Conservation (phyloP, 1,140 invertebrate species). For the Caenorhabditis tropicalis region DNA sequence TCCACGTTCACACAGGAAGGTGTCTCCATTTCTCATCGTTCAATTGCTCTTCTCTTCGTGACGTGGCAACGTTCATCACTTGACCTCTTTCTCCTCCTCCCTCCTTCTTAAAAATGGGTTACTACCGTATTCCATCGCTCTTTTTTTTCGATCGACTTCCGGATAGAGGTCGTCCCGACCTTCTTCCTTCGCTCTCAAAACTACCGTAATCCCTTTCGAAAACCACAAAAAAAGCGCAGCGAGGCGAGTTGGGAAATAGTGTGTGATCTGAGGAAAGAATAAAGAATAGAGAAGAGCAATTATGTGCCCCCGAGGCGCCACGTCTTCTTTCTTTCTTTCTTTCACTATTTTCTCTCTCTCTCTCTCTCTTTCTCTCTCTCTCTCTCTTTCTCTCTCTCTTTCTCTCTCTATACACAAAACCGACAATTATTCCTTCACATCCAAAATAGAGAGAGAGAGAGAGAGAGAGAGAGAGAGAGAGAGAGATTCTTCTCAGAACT, state of each 20-base stretch:
- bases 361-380: background rate
- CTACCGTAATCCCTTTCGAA: constrained; percentile 26
- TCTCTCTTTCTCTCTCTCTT: background rate
- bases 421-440: constrained; percentile 43
- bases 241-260: background rate
- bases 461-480: too few relatives aligned
- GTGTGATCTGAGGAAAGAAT: background rate
- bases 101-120: background rate
- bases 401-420: constrained; percentile 2
- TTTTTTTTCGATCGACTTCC: background rate
- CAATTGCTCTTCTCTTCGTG: background rate
- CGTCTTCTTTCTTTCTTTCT: constrained; percentile 4
- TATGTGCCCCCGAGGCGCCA: constrained; percentile 26
- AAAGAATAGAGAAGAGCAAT: constrained; percentile 15
- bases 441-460: constrained; percentile 5
- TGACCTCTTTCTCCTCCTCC: background rate
- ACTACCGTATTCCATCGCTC: background rate
- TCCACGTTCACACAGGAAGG: background rate
- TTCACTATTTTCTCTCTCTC: too few relatives aligned
- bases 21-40: background rate
- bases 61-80: background rate
- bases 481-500: background rate
- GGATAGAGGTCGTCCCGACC: background rate
- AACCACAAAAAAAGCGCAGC: constrained; percentile 22
- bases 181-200: constrained; percentile 22